These are phyloP conservation scores for Malacoraja senta DNA, from an alignment of 2,797 vertebrate genomes.

Conservation along the genomic window DNA sequence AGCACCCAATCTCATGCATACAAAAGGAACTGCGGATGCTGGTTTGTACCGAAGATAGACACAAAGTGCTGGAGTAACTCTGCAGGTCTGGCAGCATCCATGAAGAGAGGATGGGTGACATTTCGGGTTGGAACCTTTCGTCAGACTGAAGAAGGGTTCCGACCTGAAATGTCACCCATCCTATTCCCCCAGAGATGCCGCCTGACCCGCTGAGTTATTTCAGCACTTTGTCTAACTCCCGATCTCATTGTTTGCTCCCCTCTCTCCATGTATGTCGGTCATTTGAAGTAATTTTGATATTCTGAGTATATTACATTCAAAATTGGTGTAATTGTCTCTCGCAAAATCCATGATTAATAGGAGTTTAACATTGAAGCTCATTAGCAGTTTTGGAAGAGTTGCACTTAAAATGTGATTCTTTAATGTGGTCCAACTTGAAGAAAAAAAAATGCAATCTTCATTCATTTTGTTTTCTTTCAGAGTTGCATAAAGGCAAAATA, in stretches of 20 bases:
- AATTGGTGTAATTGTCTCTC: not conserved
- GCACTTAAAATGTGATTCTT: not conserved
- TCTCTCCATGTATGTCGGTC: not conserved
- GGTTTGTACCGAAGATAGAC: too few species aligned
- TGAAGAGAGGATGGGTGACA: too few species aligned
- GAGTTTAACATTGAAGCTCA: not conserved
- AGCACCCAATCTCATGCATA: not conserved
- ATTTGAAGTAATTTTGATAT: not conserved
- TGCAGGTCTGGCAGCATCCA: too few species aligned
- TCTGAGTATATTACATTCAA: not conserved
- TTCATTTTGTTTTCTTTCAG: not conserved
- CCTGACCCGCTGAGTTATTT: not conserved
- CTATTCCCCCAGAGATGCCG: too few species aligned
- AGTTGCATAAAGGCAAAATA: too few species aligned
- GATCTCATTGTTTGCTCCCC: conserved; percentile 38
- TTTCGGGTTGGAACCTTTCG: too few species aligned
- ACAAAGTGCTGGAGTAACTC: too few species aligned
- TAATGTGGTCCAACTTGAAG: not conserved
- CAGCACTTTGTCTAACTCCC: not conserved
- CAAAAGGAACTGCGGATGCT: too few species aligned
- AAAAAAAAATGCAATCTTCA: not conserved
- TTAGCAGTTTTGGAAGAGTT: not conserved
- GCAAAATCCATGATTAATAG: not conserved
- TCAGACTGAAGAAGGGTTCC: too few species aligned
- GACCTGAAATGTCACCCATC: too few species aligned